phyloP scores from a whole-genome alignment of 1,140 invertebrate species.

The Dysdera silvatica region DNA sequence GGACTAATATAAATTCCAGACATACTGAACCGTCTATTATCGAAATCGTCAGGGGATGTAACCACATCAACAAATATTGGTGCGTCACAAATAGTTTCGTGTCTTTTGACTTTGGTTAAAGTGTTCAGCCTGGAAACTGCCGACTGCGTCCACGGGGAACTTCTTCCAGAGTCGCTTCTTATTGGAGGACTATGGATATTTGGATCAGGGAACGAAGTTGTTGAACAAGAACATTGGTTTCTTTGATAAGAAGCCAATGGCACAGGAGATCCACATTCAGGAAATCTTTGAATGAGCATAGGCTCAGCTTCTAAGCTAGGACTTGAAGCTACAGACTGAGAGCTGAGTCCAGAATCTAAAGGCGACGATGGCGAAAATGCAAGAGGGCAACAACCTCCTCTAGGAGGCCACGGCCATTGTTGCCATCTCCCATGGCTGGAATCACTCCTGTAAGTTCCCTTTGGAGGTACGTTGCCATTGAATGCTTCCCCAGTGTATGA shows the following conservation, averaged over 20 bases:
- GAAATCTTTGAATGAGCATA: background rate
- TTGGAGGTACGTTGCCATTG: no score
- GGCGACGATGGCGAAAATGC: conserved; percentile 19
- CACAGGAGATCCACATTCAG: background rate
- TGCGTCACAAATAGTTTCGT: no score
- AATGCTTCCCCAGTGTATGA: no score
- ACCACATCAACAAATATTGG: no score
- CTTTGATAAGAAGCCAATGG: background rate
- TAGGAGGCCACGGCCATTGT: background rate
- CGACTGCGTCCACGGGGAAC: background rate
- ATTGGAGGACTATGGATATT: background rate
- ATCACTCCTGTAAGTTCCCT: no score
- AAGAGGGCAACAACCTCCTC: background rate
- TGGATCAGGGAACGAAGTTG: background rate
- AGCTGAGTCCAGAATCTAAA: conserved; percentile 29
- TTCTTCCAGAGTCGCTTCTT: background rate
- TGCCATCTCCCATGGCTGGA: background rate
- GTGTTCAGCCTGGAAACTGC: no score
- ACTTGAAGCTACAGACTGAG: conserved; percentile 27
- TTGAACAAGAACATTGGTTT: conserved; percentile 2
- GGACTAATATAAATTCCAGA: no score
- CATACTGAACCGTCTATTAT: no score
- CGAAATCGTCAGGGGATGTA: no score
- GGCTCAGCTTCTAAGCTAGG: conserved; percentile 19
- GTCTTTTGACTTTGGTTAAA: no score